A percentile compares a stretch with the other conserved stretches of the same genome.
phyloP scores from a whole-genome alignment of 2,888 invertebrate genomes.

The Nysson spinosus region DNA sequence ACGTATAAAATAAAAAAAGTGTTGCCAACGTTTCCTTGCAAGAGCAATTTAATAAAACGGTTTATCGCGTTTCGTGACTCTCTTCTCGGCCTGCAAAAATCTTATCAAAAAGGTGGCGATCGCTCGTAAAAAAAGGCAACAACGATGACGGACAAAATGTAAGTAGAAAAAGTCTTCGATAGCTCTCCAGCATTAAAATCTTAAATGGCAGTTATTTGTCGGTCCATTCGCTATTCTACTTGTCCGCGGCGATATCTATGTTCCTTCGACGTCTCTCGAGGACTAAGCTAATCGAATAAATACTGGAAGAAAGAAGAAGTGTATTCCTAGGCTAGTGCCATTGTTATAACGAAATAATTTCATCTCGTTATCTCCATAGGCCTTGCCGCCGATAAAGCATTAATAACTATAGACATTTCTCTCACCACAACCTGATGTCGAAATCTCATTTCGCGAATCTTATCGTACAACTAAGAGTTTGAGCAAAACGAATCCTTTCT shows the following conservation, averaged over 20 bases:
- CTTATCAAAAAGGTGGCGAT: constrained; percentile 53
- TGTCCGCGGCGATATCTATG: constrained; percentile 30
- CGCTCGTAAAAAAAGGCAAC: constrained; percentile 55
- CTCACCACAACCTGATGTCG: constrained; percentile 37
- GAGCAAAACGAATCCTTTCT: too few species aligned
- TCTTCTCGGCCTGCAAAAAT: constrained; percentile 35
- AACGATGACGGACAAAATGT: constrained; percentile 46
- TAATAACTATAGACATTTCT: constrained; percentile 35
- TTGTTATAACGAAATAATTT: constrained; percentile 20
- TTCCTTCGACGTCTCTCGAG: constrained; percentile 35
- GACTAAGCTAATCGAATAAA: constrained; percentile 66
- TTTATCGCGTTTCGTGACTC: constrained; percentile 2
- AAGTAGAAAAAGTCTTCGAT: constrained; percentile 38
- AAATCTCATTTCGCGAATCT: background rate
- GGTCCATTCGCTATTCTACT: constrained; percentile 36
- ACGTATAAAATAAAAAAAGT: too few species aligned
- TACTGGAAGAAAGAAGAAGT: constrained; percentile 74
- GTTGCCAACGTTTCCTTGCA: too few species aligned
- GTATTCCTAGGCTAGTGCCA: constrained; percentile 57
- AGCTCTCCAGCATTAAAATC: constrained; percentile 49
- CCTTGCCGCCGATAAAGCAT: constrained; percentile 60
- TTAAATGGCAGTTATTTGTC: constrained; percentile 69
- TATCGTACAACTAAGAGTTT: background rate
- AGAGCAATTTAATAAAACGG: constrained; percentile 2
- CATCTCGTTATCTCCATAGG: constrained; percentile 55